These are phyloP conservation scores for Harpagoxenus sublaevis DNA, from an alignment of 2,888 invertebrate species.

Conservation along the genomic window DNA sequence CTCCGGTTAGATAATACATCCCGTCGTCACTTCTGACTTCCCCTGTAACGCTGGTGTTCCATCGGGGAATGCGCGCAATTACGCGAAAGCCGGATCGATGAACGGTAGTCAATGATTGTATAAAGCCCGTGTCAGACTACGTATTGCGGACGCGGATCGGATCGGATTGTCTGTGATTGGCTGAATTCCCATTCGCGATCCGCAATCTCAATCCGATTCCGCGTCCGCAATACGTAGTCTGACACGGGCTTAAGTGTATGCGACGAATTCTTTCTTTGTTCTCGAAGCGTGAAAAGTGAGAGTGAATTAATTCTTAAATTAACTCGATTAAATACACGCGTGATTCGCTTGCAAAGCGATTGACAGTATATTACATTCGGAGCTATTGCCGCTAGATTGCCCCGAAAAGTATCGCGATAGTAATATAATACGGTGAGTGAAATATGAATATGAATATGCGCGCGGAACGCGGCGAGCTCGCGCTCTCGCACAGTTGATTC, in stretches of 20 bases:
- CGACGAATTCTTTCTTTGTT: conserved; percentile 4
- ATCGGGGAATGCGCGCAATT: conserved; percentile 17
- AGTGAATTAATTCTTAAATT: not conserved
- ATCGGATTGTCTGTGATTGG: too few relatives aligned
- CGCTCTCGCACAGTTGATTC: conserved; percentile 37
- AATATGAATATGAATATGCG: conserved; percentile 24
- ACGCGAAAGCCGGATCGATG: not conserved
- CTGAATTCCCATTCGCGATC: too few relatives aligned
- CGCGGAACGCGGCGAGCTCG: not conserved
- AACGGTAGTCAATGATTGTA: not conserved
- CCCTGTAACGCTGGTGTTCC: not conserved
- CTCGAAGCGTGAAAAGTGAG: not conserved
- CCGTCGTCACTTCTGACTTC: conserved; percentile 44
- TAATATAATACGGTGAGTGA: not conserved
- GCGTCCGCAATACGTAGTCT: too few relatives aligned
- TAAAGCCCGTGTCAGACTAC: too few relatives aligned
- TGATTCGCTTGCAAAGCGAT: not conserved
- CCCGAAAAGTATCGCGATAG: not conserved
- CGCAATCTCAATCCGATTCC: too few relatives aligned
- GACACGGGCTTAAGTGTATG: too few relatives aligned
- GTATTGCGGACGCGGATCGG: too few relatives aligned
- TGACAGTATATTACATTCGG: not conserved
- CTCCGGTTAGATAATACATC: conserved; percentile 45
- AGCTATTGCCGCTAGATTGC: not conserved
- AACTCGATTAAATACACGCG: not conserved